These are phyloP conservation scores for Alviniconcha marisindica DNA, from an alignment of 1,140 invertebrate species.

Conservation along the genomic window DNA sequence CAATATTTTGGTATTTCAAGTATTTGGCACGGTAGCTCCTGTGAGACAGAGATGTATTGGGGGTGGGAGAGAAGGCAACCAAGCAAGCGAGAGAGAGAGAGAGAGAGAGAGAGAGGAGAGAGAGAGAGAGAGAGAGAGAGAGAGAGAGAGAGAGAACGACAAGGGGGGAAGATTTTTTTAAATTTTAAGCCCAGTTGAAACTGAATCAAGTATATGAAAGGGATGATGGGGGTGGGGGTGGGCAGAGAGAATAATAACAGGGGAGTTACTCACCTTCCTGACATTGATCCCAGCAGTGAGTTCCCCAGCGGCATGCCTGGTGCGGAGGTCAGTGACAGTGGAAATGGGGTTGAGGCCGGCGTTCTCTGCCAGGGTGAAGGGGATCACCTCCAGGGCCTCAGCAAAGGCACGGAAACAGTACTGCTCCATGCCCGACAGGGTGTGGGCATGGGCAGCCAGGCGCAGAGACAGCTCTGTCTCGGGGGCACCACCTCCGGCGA, in stretches of 20 bases:
- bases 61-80: too few species aligned
- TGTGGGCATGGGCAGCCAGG: slow-evolving; percentile 89
- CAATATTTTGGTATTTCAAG: too few species aligned
- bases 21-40: too few species aligned
- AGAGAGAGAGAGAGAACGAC: not conserved
- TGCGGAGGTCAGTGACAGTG: slow-evolving; percentile 97
- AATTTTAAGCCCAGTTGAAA: too few species aligned
- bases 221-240: too few species aligned
- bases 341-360: slow-evolving; percentile 98
- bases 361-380: slow-evolving; percentile 99
- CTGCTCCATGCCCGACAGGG: slow-evolving; percentile 92
- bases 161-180: not conserved
- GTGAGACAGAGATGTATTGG: too few species aligned
- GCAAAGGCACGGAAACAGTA: slow-evolving; percentile 96
- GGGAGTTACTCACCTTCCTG: slow-evolving; percentile 82
- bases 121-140: not conserved
- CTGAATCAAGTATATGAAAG: too few species aligned
- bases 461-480: slow-evolving; percentile 95
- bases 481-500: slow-evolving; percentile 97
- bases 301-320: slow-evolving; percentile 92
- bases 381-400: slow-evolving; percentile 97
- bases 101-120: not conserved
- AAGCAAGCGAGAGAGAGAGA: not conserved
- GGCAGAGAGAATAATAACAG: too few species aligned
- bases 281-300: slow-evolving; percentile 96